These are phyloP conservation scores for Gallinago undulata DNA, from an alignment of 2,113 vertebrate species.

Conservation along the genomic window DNA sequence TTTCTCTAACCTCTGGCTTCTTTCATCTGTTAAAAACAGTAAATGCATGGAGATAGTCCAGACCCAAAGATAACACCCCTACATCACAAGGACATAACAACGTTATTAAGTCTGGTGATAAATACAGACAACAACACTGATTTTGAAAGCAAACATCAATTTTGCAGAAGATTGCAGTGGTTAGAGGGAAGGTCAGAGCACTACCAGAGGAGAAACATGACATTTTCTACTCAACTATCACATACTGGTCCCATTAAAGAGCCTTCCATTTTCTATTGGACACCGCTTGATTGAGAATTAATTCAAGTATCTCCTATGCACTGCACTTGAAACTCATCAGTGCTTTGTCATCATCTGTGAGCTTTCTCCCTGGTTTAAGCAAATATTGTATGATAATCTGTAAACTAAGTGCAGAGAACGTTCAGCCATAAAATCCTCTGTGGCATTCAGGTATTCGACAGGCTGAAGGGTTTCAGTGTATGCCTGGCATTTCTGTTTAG, in stretches of 20 bases:
- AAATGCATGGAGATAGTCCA: background rate
- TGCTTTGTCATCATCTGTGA: background rate
- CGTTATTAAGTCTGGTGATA: background rate
- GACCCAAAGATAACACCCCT: background rate
- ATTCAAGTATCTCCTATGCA: background rate
- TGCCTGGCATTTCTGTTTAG: slow-evolving; percentile 28
- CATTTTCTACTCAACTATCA: background rate
- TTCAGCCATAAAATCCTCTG: background rate
- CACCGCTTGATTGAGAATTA: background rate
- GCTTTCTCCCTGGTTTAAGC: background rate
- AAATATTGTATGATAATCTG: background rate
- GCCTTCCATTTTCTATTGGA: background rate
- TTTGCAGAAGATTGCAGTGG: background rate
- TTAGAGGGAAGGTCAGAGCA: background rate
- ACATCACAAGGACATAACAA: background rate
- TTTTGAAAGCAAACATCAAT: background rate
- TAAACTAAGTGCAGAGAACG: background rate
- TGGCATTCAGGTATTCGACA: slow-evolving; percentile 25
- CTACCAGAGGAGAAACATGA: background rate
- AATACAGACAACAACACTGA: background rate
- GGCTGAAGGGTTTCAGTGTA: background rate
- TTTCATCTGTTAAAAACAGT: background rate
- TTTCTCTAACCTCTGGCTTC: background rate
- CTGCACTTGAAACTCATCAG: background rate
- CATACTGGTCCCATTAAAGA: background rate